These are phyloP conservation scores for Zoanthus solanderi DNA, from an alignment of 92 coral and sea anemone genomes.

Conservation along the genomic window DNA sequence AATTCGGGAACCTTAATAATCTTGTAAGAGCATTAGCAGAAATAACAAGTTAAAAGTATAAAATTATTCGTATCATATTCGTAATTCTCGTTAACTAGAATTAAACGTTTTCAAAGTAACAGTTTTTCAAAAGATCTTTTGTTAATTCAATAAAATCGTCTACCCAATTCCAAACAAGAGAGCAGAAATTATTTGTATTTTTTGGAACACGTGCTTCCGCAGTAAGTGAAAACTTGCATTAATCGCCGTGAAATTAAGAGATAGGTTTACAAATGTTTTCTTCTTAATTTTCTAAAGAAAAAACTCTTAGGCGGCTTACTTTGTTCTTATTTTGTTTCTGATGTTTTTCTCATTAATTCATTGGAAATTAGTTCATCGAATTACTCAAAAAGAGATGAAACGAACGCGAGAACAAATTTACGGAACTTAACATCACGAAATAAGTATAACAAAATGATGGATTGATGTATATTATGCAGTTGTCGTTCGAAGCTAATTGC, in stretches of 20 bases:
- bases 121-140: background rate
- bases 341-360: background rate
- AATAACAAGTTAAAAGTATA: too few relatives aligned
- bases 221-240: background rate
- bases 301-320: background rate
- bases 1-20: background rate
- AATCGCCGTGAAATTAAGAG: background rate
- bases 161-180: background rate
- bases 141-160: background rate
- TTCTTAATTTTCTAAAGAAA: background rate
- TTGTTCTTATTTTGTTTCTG: background rate
- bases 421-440: too few relatives aligned
- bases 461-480: background rate
- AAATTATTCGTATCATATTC: background rate
- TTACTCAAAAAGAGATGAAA: too few relatives aligned
- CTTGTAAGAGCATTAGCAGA: too few relatives aligned
- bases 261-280: background rate
- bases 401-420: too few relatives aligned
- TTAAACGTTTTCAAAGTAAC: background rate
- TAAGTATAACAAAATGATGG: too few relatives aligned
- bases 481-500: background rate
- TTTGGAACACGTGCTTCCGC: constrained; percentile 22
- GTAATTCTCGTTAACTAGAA: background rate
- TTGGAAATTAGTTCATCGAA: background rate
- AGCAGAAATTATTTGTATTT: background rate